phyloP scores from a whole-genome alignment of 2,888 invertebrate species.

The Odiellus spinosus region DNA sequence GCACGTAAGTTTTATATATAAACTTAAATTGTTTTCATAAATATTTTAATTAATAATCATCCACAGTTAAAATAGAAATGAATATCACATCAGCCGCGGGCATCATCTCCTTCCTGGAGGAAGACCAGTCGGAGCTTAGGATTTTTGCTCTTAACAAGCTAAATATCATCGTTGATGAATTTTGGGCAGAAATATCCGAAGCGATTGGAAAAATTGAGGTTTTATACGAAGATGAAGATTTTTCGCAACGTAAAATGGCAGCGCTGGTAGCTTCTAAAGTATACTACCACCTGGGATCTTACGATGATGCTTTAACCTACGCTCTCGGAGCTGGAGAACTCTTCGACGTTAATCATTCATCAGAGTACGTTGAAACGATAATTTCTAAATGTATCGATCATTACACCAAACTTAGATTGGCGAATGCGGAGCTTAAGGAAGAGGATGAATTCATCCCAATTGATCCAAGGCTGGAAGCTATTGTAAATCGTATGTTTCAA shows the following conservation, averaged over 20 bases:
- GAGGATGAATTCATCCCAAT: slow-evolving; percentile 23
- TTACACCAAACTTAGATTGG: slow-evolving; percentile 68
- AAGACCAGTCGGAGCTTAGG: slow-evolving; percentile 81
- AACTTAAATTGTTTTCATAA: too few relatives aligned
- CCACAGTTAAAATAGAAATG: too few relatives aligned
- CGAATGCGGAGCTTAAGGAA: slow-evolving; percentile 47
- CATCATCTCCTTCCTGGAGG: slow-evolving; percentile 86
- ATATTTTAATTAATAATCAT: too few relatives aligned
- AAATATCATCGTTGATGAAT: slow-evolving; percentile 85
- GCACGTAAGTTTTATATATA: too few relatives aligned
- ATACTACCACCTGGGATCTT: slow-evolving; percentile 92
- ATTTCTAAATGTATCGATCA: slow-evolving; percentile 92
- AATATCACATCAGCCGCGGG: slow-evolving; percentile 44
- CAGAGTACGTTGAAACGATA: slow-evolving; percentile 92
- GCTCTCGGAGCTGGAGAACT: slow-evolving; percentile 87
- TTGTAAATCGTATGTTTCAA: slow-evolving; percentile 95
- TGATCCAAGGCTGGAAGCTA: slow-evolving; percentile 52
- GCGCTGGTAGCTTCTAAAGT: slow-evolving; percentile 91
- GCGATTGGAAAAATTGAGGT: slow-evolving; percentile 95
- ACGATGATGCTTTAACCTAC: slow-evolving; percentile 91
- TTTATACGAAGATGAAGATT: slow-evolving; percentile 76
- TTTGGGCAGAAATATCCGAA: slow-evolving; percentile 98
- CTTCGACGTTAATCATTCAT: slow-evolving; percentile 83
- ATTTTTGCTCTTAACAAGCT: slow-evolving; percentile 83
- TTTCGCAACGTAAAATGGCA: slow-evolving; percentile 74